phyloP scores from a whole-genome alignment of 2,113 vertebrate species.

The Numida meleagris region DNA sequence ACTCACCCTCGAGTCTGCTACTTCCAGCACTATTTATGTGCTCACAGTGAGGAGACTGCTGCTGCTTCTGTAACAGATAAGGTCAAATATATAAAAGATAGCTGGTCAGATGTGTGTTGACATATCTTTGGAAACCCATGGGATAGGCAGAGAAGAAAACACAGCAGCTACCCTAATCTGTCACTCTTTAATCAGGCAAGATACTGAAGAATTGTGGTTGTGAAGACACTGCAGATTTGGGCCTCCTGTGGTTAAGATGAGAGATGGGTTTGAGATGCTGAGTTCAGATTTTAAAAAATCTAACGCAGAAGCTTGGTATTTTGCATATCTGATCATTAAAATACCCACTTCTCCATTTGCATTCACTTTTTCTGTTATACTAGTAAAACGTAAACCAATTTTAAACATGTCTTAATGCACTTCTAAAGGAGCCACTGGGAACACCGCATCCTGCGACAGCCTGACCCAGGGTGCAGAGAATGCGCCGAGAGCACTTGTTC shows the following conservation, averaged over 20 bases:
- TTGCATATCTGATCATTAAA: background rate
- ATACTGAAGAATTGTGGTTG: background rate
- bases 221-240: background rate
- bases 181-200: background rate
- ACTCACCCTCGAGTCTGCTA: background rate
- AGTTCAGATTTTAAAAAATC: slow-evolving; percentile 32
- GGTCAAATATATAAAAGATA: background rate
- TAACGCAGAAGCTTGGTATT: background rate
- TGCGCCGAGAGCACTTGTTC: background rate
- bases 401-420: background rate
- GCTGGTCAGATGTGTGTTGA: no score
- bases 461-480: background rate
- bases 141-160: background rate
- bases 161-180: background rate
- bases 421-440: background rate
- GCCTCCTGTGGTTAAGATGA: slow-evolving; percentile 39
- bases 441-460: background rate
- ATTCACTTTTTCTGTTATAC: background rate
- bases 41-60: background rate
- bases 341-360: background rate
- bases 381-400: background rate
- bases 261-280: slow-evolving; percentile 23
- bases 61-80: background rate
- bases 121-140: background rate
- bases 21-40: background rate